A percentile compares a stretch with the other conserved stretches of the same genome.
These are phyloP conservation scores for Labrus mixtus DNA, from an alignment of 2,113 vertebrate species.

Conservation along the genomic window DNA sequence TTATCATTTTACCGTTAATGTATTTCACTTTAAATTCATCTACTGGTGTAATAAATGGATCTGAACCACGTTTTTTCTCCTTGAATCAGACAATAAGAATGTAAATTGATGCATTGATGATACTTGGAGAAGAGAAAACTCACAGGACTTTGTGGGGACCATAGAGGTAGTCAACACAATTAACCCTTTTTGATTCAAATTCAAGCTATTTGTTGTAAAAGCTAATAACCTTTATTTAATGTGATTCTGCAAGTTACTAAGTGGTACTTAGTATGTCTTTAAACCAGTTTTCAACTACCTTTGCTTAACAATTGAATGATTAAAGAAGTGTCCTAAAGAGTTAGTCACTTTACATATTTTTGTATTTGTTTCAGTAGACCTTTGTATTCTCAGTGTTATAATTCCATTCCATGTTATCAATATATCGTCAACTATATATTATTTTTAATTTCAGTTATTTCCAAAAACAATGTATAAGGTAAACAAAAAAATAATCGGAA, in stretches of 20 bases:
- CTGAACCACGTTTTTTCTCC: constrained; percentile 22
- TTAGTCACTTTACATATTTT: not conserved
- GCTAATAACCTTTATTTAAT: not conserved
- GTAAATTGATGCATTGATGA: not conserved
- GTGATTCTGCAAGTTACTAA: too few relatives aligned
- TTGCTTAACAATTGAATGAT: not conserved
- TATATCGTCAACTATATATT: too few relatives aligned
- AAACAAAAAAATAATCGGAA: not conserved
- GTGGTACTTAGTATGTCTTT: not conserved
- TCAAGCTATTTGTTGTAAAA: not conserved
- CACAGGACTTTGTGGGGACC: rapidly evolving
- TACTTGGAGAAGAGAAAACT: not conserved
- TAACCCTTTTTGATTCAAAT: not conserved
- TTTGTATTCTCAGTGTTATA: not conserved
- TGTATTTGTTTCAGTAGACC: not conserved
- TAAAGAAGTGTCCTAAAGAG: not conserved
- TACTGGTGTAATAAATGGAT: constrained; percentile 52
- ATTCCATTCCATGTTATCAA: too few relatives aligned
- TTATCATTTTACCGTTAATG: not conserved
- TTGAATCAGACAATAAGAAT: not conserved
- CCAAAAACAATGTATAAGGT: not conserved
- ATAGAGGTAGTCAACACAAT: not conserved
- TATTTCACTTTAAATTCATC: constrained; percentile 8
- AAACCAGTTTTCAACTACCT: not conserved
- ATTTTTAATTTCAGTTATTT: too few relatives aligned